Evolutionary conservation across 2,888 invertebrate genomes (phyloP).

Genomic region (Marronus borbonicus): DNA sequence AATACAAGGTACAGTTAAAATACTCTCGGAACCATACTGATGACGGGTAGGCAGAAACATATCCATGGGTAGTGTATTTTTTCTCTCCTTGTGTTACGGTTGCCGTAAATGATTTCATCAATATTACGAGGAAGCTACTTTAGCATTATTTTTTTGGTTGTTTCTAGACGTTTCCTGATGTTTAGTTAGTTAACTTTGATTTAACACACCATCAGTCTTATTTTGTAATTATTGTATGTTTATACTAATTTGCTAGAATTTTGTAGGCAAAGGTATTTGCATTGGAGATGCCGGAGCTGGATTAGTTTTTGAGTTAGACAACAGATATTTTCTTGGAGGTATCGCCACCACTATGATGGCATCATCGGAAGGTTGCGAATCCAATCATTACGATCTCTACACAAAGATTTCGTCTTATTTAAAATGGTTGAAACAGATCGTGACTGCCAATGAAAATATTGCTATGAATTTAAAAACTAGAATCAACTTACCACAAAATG

Average conservation of each 20-base stretch:
- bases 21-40: no score
- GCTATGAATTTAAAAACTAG: not conserved
- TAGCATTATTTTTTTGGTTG: no score
- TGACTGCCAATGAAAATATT: not conserved
- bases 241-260: not conserved
- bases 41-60: no score
- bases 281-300: slow-evolving; percentile 23
- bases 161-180: no score
- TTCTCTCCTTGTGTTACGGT: no score
- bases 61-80: no score
- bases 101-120: no score
- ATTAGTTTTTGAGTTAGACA: not conserved
- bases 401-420: slow-evolving; percentile 14
- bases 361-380: not conserved
- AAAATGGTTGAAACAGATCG: not conserved
- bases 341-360: not conserved
- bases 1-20: no score
- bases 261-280: slow-evolving; percentile 11
- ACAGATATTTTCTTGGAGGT: slow-evolving; percentile 13
- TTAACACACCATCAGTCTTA: not conserved
- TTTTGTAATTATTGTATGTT: not conserved
- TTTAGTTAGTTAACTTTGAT: no score
- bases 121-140: no score
- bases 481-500: not conserved
- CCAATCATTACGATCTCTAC: slow-evolving; percentile 19